These are phyloP conservation scores for Cossypha niveicapilla DNA, from an alignment of 2,797 vertebrate genomes.

Conservation along the genomic window DNA sequence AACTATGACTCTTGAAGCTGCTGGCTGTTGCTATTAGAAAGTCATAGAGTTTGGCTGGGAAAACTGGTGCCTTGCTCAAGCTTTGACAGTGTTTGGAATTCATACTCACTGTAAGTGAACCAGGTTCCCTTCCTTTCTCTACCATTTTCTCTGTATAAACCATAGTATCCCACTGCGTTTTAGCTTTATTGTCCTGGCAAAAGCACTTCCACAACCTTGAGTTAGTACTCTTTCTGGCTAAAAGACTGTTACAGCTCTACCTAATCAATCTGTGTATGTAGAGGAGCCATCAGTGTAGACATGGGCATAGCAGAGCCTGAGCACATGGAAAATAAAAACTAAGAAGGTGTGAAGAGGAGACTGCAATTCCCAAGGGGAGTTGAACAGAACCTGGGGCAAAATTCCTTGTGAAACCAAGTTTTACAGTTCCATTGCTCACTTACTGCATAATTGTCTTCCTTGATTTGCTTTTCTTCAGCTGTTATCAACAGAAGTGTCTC, in stretches of 20 bases:
- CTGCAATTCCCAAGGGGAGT: background rate
- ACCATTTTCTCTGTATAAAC: background rate
- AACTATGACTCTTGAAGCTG: background rate
- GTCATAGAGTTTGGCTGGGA: background rate
- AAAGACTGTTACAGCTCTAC: background rate
- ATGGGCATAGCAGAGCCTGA: background rate
- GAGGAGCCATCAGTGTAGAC: background rate
- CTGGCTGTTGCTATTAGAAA: background rate
- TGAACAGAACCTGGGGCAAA: background rate
- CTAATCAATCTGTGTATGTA: background rate
- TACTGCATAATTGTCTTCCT: background rate
- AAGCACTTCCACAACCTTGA: background rate
- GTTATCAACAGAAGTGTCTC: background rate
- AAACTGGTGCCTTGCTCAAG: background rate
- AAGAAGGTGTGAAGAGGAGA: background rate
- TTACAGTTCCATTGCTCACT: background rate
- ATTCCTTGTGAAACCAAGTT: background rate
- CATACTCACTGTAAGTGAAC: background rate
- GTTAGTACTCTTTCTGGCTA: background rate
- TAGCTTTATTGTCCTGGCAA: background rate
- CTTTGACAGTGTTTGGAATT: background rate
- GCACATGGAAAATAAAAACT: background rate
- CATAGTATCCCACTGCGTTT: background rate
- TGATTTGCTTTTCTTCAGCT: background rate
- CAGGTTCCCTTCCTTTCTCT: background rate